Conservation (phyloP, 1,140 invertebrate genomes). For the Bombus ignitus region DNA sequence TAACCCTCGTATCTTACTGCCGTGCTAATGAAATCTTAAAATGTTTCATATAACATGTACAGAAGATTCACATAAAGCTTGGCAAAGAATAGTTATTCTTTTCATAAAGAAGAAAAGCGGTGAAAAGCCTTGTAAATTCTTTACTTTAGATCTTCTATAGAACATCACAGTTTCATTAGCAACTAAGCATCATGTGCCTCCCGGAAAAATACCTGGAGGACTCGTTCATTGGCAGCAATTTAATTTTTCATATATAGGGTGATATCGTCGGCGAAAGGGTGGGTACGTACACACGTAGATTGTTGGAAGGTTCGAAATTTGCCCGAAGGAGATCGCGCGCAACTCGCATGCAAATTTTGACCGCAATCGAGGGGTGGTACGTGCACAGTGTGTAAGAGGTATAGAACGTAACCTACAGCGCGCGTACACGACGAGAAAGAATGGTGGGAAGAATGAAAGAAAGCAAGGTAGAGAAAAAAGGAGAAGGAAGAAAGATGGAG, state of each 20-base stretch:
- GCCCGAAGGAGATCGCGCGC: slow-evolving; percentile 38
- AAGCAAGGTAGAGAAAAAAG: too few species aligned
- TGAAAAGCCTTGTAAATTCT: too few species aligned
- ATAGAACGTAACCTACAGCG: background rate
- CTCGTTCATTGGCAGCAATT: background rate
- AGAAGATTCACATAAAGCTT: too few species aligned
- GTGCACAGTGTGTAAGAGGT: background rate
- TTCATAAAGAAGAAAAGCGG: background rate
- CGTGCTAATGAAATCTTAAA: too few species aligned
- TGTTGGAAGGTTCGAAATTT: slow-evolving; percentile 45
- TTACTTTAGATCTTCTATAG: background rate
- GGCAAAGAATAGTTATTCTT: background rate
- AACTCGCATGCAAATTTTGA: slow-evolving; percentile 58
- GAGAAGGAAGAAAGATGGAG: background rate
- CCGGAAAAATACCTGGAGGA: background rate
- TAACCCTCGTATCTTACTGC: too few species aligned
- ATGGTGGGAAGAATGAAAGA: background rate
- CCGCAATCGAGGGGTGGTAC: slow-evolving; percentile 45
- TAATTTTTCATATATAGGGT: background rate
- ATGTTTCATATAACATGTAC: too few species aligned
- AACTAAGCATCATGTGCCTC: too few species aligned
- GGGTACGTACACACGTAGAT: slow-evolving; percentile 19
- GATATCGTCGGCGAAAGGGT: background rate
- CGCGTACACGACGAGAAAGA: background rate
- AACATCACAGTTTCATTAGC: background rate